phyloP scores from a whole-genome alignment of 2,113 vertebrate species.

The Hippocampus barbouri region DNA sequence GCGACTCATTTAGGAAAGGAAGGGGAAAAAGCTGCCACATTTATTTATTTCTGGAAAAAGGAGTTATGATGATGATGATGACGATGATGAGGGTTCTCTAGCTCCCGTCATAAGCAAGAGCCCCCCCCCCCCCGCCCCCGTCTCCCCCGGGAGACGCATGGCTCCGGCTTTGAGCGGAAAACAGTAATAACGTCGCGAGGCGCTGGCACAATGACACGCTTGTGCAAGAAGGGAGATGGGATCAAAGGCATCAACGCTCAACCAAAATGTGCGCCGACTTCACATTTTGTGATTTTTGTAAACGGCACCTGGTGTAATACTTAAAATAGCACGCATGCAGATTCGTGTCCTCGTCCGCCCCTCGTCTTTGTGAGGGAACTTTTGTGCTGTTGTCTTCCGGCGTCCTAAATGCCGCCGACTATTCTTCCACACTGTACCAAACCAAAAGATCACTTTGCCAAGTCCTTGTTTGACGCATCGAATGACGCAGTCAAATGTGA shows the following conservation, averaged over 20 bases:
- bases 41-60: constrained; percentile 53
- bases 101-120: constrained; percentile 28
- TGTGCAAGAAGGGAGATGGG: background rate
- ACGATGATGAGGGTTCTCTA: constrained; percentile 21
- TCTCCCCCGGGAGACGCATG: constrained; percentile 31
- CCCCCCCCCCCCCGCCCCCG: background rate
- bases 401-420: too few species aligned
- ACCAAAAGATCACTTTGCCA: too few species aligned
- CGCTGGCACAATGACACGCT: constrained; percentile 16
- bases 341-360: too few species aligned
- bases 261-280: background rate
- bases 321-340: background rate
- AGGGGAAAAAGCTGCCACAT: constrained; percentile 34
- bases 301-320: background rate
- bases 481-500: too few species aligned
- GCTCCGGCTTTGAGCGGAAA: constrained; percentile 25
- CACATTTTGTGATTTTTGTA: background rate
- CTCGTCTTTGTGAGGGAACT: too few species aligned
- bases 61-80: constrained; percentile 45
- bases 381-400: too few species aligned
- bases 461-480: too few species aligned
- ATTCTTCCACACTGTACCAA: too few species aligned
- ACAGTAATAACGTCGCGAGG: constrained; percentile 28
- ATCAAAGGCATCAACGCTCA: constrained; percentile 8
- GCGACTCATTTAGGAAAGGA: constrained; percentile 2